Evolutionary conservation across 2,113 vertebrate species (phyloP).

Genomic region (Xenus cinereus): DNA sequence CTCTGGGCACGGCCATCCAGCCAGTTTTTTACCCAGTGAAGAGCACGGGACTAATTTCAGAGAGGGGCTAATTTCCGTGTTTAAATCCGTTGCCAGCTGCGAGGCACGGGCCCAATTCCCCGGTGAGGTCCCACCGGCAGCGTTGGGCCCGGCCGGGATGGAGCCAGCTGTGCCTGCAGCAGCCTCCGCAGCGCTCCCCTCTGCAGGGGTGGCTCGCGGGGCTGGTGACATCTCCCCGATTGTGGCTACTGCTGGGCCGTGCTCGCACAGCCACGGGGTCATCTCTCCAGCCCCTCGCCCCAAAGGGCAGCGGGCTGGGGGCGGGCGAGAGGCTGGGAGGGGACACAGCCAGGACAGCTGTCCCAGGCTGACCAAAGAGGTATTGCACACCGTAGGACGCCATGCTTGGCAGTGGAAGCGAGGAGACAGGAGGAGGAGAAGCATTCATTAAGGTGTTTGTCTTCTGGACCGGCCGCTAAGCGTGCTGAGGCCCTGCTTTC

Average conservation of each 20-base stretch:
- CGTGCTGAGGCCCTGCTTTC: not conserved
- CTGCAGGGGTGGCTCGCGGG: accelerated
- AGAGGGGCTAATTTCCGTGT: no score
- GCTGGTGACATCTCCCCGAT: not conserved
- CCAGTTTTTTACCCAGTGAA: no score
- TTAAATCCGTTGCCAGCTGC: not conserved
- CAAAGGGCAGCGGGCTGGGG: not conserved
- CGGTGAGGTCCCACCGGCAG: not conserved
- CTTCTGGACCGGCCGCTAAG: accelerated
- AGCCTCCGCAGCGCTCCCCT: no score
- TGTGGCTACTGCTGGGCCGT: not conserved
- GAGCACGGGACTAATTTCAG: not conserved
- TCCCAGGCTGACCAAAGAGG: not conserved
- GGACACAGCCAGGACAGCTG: no score
- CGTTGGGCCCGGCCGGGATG: no score
- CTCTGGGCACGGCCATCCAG: no score
- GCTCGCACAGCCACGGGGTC: accelerated
- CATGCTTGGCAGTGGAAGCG: not conserved
- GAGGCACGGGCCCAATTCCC: not conserved
- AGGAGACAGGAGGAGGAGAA: not conserved
- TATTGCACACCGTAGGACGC: accelerated
- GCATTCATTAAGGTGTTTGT: not conserved
- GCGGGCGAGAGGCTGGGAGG: no score
- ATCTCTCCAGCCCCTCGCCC: not conserved
- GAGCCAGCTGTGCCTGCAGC: accelerated